Evolutionary conservation across 2,888 invertebrate genomes (phyloP), one percentile per base, ranked within the genome.

Genomic region (Sycophila texana): DNA sequence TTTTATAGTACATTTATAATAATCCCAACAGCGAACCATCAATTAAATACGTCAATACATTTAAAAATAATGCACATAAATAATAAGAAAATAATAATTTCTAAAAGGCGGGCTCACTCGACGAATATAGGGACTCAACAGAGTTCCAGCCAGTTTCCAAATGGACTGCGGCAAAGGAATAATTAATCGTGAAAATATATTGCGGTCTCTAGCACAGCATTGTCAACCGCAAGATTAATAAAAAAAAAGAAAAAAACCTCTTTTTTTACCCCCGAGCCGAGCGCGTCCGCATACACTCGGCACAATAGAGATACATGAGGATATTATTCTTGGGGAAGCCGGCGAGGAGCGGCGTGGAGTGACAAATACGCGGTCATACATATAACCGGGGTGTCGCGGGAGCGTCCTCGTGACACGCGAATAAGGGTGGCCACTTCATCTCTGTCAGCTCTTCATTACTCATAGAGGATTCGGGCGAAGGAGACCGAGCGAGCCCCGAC

Each of bases 361-460:
- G 81, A 81, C 75, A 81, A 79, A 81, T 76, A 79, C n/a, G 60
- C 60, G 71, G 47, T 53, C 57, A 74, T 74, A 77, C 53, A 39
- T 74, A 70, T 70, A 70, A 4, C 55, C 30, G 63, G 20, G 49
- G 47, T 13, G 47, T 60, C 51, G 73, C n/a, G 55, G 26, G 20
- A 20, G 51, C 68, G 39, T 66, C 71, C 49, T 79, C 67, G 72
- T 77, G 76, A 74, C 79, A 71, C 82, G 74, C 84, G 86, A 86
- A 85, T 86, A 87, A 85, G 83, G 82, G 77, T 81, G 82, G 82
- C 72, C 82, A 83, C 84, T 86, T 85, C 84, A 81, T 85, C 84
- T 84, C 83, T 84, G 84, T 85, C 83, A 83, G 83, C 84, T 87
- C 85, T 84, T 85, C 84, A 85, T 86, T 86, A 84, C 84, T 85